Percentiles rank a stretch among this genome's conserved stretches.
phyloP scores from a whole-genome alignment of 2,888 invertebrate genomes.

The Spisula subtruncata region DNA sequence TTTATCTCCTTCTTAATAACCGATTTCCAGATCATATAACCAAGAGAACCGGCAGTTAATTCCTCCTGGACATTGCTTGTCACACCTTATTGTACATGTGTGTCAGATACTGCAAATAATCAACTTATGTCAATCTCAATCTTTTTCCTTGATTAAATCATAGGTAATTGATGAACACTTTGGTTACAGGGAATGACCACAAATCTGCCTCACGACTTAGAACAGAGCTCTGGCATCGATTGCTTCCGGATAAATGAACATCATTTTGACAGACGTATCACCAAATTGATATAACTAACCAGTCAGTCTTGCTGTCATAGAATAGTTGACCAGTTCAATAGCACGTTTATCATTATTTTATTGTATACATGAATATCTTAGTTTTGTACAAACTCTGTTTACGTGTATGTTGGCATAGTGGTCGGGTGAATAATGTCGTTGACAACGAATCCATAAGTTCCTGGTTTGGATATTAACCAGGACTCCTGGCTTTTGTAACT shows the following conservation, averaged over 20 bases:
- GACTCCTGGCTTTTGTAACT: too few species aligned
- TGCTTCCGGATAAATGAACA: background rate
- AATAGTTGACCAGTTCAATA: too few species aligned
- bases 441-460: too few species aligned
- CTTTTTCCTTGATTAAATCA: background rate
- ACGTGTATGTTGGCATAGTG: too few species aligned
- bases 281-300: too few species aligned
- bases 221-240: background rate
- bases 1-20: background rate
- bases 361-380: too few species aligned
- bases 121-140: constrained; percentile 18
- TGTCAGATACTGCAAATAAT: background rate
- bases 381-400: too few species aligned
- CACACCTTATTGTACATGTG: background rate
- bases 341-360: too few species aligned
- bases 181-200: background rate
- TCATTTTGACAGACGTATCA: background rate
- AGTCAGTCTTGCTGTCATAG: too few species aligned
- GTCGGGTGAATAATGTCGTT: too few species aligned
- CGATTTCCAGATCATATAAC: background rate
- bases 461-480: too few species aligned
- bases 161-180: background rate
- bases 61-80: background rate
- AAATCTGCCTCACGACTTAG: background rate
- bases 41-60: background rate